Conservation (phyloP, 1,140 invertebrate species). For the Colletes gigas region DNA sequence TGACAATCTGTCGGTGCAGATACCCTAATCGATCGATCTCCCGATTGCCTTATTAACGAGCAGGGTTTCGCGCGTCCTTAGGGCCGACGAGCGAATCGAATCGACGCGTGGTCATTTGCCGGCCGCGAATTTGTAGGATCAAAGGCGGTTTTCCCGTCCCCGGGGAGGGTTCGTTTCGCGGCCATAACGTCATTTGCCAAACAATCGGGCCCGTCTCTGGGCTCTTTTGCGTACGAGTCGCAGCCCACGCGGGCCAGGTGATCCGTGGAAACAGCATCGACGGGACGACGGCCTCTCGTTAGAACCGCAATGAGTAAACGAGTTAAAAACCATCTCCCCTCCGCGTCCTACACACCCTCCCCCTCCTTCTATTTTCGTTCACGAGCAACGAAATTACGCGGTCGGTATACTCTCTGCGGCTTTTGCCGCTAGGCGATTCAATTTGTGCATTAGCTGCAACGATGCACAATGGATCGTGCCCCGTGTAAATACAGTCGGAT, state of each 20-base stretch:
- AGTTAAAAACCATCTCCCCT: slow-evolving; percentile 29
- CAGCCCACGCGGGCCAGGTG: neutral
- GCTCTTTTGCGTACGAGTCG: neutral
- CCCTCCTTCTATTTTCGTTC: slow-evolving; percentile 21
- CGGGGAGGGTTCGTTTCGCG: slow-evolving; percentile 16
- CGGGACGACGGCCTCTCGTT: slow-evolving; percentile 26
- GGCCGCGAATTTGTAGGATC: slow-evolving; percentile 24
- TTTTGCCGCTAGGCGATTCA: slow-evolving; percentile 39
- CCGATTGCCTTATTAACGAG: neutral
- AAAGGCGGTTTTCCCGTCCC: slow-evolving; percentile 41
- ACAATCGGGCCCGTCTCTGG: slow-evolving; percentile 20
- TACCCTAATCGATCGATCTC: neutral
- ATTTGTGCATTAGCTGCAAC: slow-evolving; percentile 41
- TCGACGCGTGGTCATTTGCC: slow-evolving; percentile 27
- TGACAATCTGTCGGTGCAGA: neutral
- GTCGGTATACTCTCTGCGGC: slow-evolving; percentile 36
- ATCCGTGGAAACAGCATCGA: neutral
- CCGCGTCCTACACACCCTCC: too few relatives aligned
- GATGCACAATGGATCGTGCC: slow-evolving; percentile 18
- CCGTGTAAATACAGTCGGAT: slow-evolving; percentile 37
- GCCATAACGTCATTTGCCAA: slow-evolving; percentile 39
- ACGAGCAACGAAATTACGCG: slow-evolving; percentile 41
- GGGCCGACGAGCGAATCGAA: slow-evolving; percentile 31
- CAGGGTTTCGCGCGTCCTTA: neutral
- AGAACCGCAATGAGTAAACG: slow-evolving; percentile 47